phyloP scores from a whole-genome alignment of 1,140 invertebrate genomes.

The Diachasmimorpha longicaudata region DNA sequence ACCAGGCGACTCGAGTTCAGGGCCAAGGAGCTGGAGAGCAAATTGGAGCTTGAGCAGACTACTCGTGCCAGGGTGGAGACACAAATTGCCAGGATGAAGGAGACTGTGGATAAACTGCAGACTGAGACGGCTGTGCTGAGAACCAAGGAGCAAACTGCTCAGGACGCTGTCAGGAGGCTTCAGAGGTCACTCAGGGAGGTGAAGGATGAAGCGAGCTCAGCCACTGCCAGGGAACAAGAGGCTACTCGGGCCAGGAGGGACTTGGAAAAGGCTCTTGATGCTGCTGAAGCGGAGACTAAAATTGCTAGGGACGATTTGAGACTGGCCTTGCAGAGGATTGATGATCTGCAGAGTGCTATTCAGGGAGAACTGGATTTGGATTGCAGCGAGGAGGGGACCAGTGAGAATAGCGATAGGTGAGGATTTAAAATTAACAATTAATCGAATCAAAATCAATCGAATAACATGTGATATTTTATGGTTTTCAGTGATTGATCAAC shows the following conservation, averaged over 20 bases:
- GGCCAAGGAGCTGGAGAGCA: conserved; percentile 87
- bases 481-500: background rate
- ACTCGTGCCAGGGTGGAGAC: conserved; percentile 81
- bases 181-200: conserved; percentile 74
- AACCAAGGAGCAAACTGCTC: conserved; percentile 75
- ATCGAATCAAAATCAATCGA: conserved; percentile 17
- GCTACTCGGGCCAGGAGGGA: conserved; percentile 72
- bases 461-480: background rate
- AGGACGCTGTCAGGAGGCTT: conserved; percentile 77
- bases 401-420: conserved; percentile 70
- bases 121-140: conserved; percentile 74
- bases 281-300: conserved; percentile 69
- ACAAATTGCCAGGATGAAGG: conserved; percentile 82
- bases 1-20: conserved; percentile 76
- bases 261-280: conserved; percentile 73
- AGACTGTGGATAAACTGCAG: conserved; percentile 80
- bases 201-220: conserved; percentile 73
- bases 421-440: too few species aligned
- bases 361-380: conserved; percentile 74
- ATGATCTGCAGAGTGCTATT: conserved; percentile 85
- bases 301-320: conserved; percentile 75
- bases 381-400: conserved; percentile 65
- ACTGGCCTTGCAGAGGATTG: conserved; percentile 81
- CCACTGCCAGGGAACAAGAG: conserved; percentile 75
- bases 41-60: conserved; percentile 87